phyloP scores from a whole-genome alignment of 2,113 vertebrate genomes.

The Furnarius figulus region DNA sequence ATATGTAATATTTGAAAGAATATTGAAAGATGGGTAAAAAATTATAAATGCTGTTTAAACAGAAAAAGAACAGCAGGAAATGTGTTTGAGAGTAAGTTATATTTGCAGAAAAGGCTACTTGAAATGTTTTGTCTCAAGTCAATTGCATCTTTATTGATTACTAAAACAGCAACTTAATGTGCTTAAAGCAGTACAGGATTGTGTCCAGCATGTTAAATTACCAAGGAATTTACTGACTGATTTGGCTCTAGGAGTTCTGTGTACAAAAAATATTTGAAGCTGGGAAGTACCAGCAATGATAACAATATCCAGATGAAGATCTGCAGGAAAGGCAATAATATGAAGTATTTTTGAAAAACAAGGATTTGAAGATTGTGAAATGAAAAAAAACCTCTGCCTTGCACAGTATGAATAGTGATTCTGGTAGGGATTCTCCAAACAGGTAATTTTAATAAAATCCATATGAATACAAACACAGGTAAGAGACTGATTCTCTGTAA shows the following conservation, averaged over 20 bases:
- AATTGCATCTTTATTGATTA: background rate
- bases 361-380: background rate
- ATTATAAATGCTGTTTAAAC: background rate
- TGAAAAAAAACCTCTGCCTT: background rate
- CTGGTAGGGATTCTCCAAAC: background rate
- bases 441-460: background rate
- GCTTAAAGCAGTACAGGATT: background rate
- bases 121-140: background rate
- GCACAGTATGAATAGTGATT: background rate
- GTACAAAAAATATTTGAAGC: background rate
- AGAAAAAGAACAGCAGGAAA: background rate
- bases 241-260: background rate
- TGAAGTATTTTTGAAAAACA: background rate
- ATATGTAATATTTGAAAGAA: background rate
- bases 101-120: background rate
- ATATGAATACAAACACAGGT: background rate
- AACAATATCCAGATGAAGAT: background rate
- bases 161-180: background rate
- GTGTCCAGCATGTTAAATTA: background rate
- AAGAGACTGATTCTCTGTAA: background rate
- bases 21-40: background rate
- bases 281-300: background rate
- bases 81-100: background rate
- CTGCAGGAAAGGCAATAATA: background rate
- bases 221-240: background rate